phyloP scores from a whole-genome alignment of 2,888 invertebrate genomes.

The Idaea aversata region DNA sequence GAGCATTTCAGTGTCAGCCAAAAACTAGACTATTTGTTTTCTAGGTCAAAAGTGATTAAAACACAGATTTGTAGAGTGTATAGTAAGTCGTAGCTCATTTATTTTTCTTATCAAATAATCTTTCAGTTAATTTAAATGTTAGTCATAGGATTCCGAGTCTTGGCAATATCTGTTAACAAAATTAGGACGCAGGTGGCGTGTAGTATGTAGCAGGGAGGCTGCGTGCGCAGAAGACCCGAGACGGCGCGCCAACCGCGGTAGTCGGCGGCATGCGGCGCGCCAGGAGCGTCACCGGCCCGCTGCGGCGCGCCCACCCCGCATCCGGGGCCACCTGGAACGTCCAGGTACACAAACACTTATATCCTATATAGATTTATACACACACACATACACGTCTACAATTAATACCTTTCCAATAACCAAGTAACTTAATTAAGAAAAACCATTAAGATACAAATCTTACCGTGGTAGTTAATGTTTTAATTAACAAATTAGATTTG shows the following conservation, averaged over 20 bases:
- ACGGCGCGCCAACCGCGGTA: constrained; percentile 47
- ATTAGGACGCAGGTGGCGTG: constrained; percentile 58
- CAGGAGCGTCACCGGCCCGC: constrained; percentile 79
- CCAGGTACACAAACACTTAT: constrained; percentile 70
- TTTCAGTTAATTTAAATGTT: no score
- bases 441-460: no score
- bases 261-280: constrained; percentile 74
- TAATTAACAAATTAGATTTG: no score
- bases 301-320: constrained; percentile 86
- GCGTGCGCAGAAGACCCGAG: constrained; percentile 56
- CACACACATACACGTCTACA: no score
- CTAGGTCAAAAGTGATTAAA: no score
- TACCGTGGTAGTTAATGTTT: no score
- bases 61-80: no score
- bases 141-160: no score
- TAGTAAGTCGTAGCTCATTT: background rate
- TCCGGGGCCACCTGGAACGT: constrained; percentile 93
- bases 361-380: background rate
- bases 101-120: background rate
- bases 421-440: no score
- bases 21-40: no score
- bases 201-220: constrained; percentile 57
- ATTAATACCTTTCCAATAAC: background rate
- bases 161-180: constrained; percentile 39
- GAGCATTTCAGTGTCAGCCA: no score